These are phyloP conservation scores for Eupleurogrammus muticus DNA, from an alignment of 2,797 vertebrate species.

Conservation along the genomic window DNA sequence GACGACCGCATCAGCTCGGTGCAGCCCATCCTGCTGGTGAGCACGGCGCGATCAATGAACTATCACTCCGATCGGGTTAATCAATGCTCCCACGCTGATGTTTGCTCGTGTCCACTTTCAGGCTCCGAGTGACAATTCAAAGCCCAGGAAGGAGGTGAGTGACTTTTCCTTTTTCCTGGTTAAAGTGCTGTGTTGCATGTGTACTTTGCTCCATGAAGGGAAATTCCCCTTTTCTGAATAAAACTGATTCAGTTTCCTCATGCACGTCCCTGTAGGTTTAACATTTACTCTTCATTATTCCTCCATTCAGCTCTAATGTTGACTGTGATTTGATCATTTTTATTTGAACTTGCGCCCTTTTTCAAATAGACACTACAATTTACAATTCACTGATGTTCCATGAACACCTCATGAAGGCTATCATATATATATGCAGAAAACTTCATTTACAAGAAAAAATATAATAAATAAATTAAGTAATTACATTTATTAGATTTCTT, in stretches of 20 bases:
- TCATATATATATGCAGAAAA: too few species aligned
- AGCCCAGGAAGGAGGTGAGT: conserved; percentile 67
- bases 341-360: too few species aligned
- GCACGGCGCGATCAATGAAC: conserved; percentile 2
- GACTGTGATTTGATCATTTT: too few species aligned
- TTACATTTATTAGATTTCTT: too few species aligned
- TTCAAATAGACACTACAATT: too few species aligned
- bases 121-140: conserved; percentile 62
- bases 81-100: background rate
- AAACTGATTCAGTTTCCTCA: background rate
- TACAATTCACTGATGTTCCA: too few species aligned
- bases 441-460: too few species aligned
- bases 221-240: background rate
- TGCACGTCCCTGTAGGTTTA: background rate
- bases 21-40: conserved; percentile 91
- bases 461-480: too few species aligned
- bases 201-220: background rate
- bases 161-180: background rate
- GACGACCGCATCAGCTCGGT: conserved; percentile 87
- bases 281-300: background rate
- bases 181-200: background rate
- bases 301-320: background rate
- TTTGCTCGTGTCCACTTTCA: conserved; percentile 53
- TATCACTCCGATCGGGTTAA: background rate
- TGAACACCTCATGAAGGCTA: too few species aligned